Percentiles rank a stretch among this genome's conserved stretches.
Evolutionary conservation across 1,140 invertebrate species (phyloP).

Genomic region (Cyphomyrmex costatus): DNA sequence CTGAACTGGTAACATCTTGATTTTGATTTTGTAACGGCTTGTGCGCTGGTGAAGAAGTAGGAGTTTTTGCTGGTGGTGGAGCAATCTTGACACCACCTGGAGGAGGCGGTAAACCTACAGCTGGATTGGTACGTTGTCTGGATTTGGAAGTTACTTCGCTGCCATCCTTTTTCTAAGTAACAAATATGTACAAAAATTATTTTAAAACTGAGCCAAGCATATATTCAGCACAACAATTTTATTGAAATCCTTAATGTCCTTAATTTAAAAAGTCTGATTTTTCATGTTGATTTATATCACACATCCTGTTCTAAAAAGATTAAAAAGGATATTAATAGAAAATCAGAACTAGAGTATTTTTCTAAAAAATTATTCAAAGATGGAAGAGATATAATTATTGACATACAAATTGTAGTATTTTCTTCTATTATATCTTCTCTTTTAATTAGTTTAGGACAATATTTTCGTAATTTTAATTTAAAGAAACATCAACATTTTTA

Average conservation of each 20-base stretch:
- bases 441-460: constrained; percentile 31
- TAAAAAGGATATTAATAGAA: background rate
- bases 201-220: background rate
- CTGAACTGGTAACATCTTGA: constrained; percentile 86
- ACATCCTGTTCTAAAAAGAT: background rate
- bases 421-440: background rate
- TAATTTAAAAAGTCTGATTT: background rate
- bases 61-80: constrained; percentile 89
- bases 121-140: constrained; percentile 88
- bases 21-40: constrained; percentile 87
- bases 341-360: background rate
- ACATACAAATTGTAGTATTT: background rate
- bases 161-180: constrained; percentile 94
- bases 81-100: constrained; percentile 91
- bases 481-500: background rate
- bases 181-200: constrained; percentile 67
- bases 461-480: constrained; percentile 9
- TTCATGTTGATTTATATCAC: background rate
- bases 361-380: background rate
- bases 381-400: background rate
- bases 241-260: background rate
- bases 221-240: background rate
- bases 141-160: constrained; percentile 89
- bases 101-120: constrained; percentile 93
- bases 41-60: constrained; percentile 91